These are phyloP conservation scores for Thamnophis sirtalis DNA, from an alignment of 2,113 vertebrate genomes.

Conservation along the genomic window DNA sequence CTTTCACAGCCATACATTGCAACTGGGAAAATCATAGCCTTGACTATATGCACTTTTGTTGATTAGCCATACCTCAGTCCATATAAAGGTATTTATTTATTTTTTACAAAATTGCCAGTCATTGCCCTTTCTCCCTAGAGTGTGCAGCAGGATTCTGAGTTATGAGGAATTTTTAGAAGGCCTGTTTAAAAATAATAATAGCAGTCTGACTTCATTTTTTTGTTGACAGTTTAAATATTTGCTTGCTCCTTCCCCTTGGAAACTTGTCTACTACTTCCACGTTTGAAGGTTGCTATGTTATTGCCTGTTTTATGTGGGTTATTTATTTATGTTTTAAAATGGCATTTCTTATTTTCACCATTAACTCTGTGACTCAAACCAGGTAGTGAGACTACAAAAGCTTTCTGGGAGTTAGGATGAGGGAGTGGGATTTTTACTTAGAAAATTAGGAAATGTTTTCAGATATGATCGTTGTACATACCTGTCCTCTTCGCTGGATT, in stretches of 20 bases:
- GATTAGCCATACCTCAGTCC: not conserved
- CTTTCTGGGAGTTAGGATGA: not conserved
- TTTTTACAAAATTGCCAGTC: not conserved
- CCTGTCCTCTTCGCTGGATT: not conserved
- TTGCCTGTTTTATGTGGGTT: not conserved
- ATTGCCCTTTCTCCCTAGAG: not conserved
- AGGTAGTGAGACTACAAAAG: not conserved
- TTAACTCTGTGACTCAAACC: not conserved
- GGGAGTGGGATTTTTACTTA: not conserved
- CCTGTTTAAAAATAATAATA: not conserved
- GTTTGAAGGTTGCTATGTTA: slow-evolving; percentile 3
- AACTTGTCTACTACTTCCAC: not conserved
- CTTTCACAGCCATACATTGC: too few species aligned
- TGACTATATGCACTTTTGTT: not conserved
- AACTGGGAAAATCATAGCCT: too few species aligned
- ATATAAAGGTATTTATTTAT: not conserved
- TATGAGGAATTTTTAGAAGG: not conserved
- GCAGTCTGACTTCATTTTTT: not conserved
- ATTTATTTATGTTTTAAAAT: not conserved
- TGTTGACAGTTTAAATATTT: not conserved
- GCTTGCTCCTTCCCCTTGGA: not conserved
- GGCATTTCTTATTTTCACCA: slow-evolving; percentile 1
- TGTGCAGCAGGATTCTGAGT: not conserved
- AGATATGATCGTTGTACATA: not conserved
- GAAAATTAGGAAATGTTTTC: not conserved